A percentile compares a stretch with the other conserved stretches of the same genome.
These are phyloP conservation scores for Sapajus apella DNA, from an alignment of 2,113 vertebrate species.

Conservation along the genomic window DNA sequence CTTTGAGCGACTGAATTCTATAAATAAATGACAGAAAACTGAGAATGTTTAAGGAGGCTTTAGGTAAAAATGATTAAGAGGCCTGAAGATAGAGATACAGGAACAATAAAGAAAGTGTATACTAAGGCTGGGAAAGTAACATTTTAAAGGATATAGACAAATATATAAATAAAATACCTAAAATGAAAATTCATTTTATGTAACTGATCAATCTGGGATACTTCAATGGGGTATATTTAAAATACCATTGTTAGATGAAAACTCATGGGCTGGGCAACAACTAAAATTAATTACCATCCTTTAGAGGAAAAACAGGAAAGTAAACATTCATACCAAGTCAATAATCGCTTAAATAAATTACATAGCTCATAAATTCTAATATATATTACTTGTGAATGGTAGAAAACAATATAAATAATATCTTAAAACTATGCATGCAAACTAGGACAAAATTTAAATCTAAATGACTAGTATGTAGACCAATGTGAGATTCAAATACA, in stretches of 20 bases:
- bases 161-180: background rate
- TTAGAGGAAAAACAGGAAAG: constrained; percentile 19
- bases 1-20: constrained; percentile 13
- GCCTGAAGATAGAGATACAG: background rate
- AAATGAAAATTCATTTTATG: constrained; percentile 23
- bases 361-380: background rate
- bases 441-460: background rate
- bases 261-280: background rate
- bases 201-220: background rate
- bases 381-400: background rate
- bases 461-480: background rate
- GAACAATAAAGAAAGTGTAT: background rate
- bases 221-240: background rate
- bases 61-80: background rate
- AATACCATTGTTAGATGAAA: constrained; percentile 1
- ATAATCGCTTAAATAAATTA: background rate
- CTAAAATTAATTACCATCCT: background rate
- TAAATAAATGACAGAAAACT: constrained; percentile 17
- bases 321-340: background rate
- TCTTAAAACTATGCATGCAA: background rate
- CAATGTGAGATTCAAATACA: background rate
- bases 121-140: background rate
- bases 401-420: background rate
- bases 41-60: background rate
- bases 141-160: constrained; percentile 3